These are phyloP conservation scores for Columba janthina DNA, from an alignment of 2,113 vertebrate species.

Conservation along the genomic window DNA sequence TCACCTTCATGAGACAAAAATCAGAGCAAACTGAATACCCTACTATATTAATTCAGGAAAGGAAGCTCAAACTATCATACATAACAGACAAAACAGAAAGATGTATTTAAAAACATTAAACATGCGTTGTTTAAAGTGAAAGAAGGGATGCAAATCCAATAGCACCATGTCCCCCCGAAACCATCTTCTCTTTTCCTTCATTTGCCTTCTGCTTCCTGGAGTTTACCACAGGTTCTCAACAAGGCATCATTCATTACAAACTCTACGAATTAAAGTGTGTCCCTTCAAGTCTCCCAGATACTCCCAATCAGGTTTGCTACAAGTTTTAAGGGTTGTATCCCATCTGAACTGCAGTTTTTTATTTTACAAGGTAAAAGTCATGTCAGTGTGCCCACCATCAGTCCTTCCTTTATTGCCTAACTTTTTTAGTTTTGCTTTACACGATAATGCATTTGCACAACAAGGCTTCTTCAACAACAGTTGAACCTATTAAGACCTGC, in stretches of 20 bases:
- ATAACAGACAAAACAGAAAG: not conserved
- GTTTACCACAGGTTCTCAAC: not conserved
- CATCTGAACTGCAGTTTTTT: rapidly evolving
- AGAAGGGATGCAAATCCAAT: not conserved
- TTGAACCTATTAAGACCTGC: not conserved
- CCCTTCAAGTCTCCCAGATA: not conserved
- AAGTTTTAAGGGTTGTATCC: not conserved
- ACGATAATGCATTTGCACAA: not conserved
- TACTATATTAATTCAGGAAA: not conserved
- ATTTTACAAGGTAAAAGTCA: not conserved
- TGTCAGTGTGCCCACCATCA: not conserved
- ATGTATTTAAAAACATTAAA: not conserved
- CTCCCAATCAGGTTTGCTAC: not conserved
- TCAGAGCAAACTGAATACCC: not conserved
- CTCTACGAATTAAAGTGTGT: not conserved
- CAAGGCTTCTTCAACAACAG: not conserved
- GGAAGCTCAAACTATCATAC: not conserved
- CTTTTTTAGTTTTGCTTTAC: not conserved
- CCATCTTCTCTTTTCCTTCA: not conserved
- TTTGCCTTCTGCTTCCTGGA: not conserved
- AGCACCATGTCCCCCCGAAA: not conserved
- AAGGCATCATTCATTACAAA: not conserved
- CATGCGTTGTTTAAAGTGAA: not conserved
- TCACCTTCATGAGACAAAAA: not conserved
- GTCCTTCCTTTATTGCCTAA: not conserved